A percentile compares a stretch with the other conserved stretches of the same genome.
Evolutionary conservation across 2,797 vertebrate species (phyloP).

Genomic region (Borostomias antarcticus): DNA sequence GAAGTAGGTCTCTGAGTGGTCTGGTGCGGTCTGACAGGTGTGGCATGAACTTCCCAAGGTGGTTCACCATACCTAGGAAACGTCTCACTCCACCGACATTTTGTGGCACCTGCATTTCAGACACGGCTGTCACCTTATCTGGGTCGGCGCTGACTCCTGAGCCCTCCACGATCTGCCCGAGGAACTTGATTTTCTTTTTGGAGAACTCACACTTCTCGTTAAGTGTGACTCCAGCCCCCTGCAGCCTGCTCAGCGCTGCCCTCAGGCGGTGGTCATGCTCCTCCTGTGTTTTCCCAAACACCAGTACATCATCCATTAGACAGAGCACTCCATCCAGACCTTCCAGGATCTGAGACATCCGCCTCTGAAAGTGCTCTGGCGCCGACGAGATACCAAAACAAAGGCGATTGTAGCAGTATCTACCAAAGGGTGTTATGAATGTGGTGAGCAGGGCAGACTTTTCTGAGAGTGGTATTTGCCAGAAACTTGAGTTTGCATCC

Average conservation of each 20-base stretch:
- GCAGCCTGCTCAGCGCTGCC: background rate
- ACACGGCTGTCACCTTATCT: background rate
- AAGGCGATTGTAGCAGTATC: background rate
- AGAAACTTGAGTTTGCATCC: constrained; percentile 4
- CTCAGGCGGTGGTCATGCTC: too few relatives aligned
- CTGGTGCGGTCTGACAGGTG: background rate
- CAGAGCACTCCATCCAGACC: too few relatives aligned
- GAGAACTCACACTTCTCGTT: background rate
- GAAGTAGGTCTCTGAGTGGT: constrained; percentile 7
- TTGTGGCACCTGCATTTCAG: background rate
- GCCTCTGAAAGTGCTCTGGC: constrained; percentile 1
- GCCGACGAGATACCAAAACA: background rate
- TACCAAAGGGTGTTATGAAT: too few relatives aligned
- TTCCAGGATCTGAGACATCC: background rate
- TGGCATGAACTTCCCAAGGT: background rate
- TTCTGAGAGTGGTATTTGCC: constrained; percentile 23
- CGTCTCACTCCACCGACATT: background rate
- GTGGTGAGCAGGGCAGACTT: too few relatives aligned
- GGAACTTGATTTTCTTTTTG: background rate
- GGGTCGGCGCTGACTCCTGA: constrained; percentile 1
- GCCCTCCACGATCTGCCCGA: constrained; percentile 1
- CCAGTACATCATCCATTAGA: too few relatives aligned
- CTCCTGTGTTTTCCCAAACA: too few relatives aligned
- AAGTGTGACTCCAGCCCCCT: constrained; percentile 2
- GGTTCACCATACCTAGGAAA: background rate